Percentiles rank a stretch among this genome's conserved stretches.
Conservation (phyloP, 2,113 vertebrate genomes). For the Peromyscus polionotus region DNA sequence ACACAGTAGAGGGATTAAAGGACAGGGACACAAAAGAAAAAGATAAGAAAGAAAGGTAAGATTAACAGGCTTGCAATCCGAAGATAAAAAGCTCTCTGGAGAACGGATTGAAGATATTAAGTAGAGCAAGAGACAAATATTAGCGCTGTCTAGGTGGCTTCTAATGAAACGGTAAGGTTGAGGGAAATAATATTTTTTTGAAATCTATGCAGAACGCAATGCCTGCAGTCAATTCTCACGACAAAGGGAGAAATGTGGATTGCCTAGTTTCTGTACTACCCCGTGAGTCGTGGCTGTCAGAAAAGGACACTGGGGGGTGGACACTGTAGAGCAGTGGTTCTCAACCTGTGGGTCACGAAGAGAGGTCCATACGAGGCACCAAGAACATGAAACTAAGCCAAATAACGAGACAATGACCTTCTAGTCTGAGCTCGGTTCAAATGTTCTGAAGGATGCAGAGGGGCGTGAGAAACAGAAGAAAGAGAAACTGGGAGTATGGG, state of each 20-base stretch:
- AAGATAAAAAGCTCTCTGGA: background rate
- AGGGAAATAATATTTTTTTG: background rate
- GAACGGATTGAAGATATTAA: background rate
- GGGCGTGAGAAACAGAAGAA: background rate
- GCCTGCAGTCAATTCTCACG: background rate
- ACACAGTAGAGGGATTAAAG: background rate
- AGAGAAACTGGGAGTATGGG: background rate
- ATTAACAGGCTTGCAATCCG: background rate
- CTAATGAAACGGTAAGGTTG: background rate
- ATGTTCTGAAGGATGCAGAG: background rate
- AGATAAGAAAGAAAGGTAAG: background rate
- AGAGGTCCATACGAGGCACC: background rate
- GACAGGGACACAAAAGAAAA: background rate
- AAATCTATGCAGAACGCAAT: background rate
- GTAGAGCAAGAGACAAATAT: background rate
- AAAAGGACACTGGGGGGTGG: background rate
- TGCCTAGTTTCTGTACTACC: background rate
- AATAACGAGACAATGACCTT: background rate
- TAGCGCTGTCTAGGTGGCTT: background rate
- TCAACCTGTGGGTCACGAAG: background rate
- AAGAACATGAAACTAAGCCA: slow-evolving; percentile 21
- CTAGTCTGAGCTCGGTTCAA: background rate
- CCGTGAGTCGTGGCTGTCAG: background rate
- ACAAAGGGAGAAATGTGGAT: background rate
- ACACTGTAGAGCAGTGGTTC: background rate